Conservation (phyloP, 2,888 invertebrate genomes). For the Coremacera marginata region DNA sequence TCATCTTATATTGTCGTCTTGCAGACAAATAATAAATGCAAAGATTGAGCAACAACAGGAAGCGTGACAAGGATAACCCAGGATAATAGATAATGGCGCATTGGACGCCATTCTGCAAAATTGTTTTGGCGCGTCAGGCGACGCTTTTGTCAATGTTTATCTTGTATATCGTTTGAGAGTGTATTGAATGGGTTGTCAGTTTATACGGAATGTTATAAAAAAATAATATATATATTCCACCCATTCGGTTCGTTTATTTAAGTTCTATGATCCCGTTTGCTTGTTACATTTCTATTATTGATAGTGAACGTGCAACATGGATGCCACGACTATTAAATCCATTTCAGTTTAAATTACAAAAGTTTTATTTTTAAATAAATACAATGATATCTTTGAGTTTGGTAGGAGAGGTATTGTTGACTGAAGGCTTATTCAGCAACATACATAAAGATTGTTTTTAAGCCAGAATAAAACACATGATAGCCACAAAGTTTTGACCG, state of each 20-base stretch:
- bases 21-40: not conserved
- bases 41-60: not conserved
- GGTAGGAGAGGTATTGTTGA: too few species aligned
- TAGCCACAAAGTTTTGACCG: too few species aligned
- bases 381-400: too few species aligned
- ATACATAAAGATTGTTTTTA: too few species aligned
- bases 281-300: too few species aligned
- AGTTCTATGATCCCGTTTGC: too few species aligned
- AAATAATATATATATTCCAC: not conserved
- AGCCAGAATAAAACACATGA: too few species aligned
- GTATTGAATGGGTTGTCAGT: not conserved
- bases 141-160: constrained; percentile 27
- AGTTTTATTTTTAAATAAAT: too few species aligned
- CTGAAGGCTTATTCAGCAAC: too few species aligned
- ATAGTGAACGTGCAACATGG: too few species aligned
- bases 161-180: not conserved
- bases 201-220: not conserved
- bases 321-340: too few species aligned
- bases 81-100: constrained; percentile 15
- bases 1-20: not conserved
- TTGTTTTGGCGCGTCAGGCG: constrained; percentile 31
- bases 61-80: not conserved
- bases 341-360: too few species aligned
- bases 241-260: not conserved
- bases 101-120: constrained; percentile 20